Percentiles rank a stretch among this genome's conserved stretches.
These are phyloP conservation scores for Orchesella flavescens DNA, from an alignment of 2,888 invertebrate species.

Conservation along the genomic window DNA sequence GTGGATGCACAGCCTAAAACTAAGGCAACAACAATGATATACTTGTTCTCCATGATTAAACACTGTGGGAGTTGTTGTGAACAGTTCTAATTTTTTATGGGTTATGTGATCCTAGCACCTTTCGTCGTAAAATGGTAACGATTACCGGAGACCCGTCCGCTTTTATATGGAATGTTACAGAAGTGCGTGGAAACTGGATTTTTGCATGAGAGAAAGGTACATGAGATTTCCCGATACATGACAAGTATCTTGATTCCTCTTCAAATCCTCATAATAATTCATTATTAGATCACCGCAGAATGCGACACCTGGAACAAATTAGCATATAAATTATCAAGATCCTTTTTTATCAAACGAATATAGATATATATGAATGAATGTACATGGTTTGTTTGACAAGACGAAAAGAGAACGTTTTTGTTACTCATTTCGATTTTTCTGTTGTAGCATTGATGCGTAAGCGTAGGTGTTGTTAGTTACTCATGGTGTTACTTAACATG, in stretches of 20 bases:
- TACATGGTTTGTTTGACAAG: neutral
- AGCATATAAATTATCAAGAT: conserved; percentile 46
- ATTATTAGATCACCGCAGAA: conserved; percentile 24
- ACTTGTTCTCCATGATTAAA: conserved; percentile 67
- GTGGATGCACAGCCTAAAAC: conserved; percentile 66
- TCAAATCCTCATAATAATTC: neutral
- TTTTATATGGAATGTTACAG: conserved; percentile 58
- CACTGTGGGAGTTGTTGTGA: neutral
- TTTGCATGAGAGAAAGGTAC: neutral
- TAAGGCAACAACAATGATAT: conserved; percentile 60
- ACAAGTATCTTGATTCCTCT: neutral
- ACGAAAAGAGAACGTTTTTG: neutral
- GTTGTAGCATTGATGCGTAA: conserved; percentile 9
- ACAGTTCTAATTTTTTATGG: neutral
- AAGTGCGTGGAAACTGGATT: conserved; percentile 5
- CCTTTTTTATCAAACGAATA: neutral
- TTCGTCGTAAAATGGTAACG: conserved; percentile 16
- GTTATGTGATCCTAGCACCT: neutral
- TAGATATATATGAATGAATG: neutral
- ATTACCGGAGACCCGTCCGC: neutral
- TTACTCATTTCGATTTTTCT: neutral
- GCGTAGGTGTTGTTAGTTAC: too few species aligned
- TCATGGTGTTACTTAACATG: conserved; percentile 6
- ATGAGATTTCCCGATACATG: neutral
- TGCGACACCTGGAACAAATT: conserved; percentile 42